Conservation (phyloP, 2,797 vertebrate species). For the Takifugu rubripes region DNA sequence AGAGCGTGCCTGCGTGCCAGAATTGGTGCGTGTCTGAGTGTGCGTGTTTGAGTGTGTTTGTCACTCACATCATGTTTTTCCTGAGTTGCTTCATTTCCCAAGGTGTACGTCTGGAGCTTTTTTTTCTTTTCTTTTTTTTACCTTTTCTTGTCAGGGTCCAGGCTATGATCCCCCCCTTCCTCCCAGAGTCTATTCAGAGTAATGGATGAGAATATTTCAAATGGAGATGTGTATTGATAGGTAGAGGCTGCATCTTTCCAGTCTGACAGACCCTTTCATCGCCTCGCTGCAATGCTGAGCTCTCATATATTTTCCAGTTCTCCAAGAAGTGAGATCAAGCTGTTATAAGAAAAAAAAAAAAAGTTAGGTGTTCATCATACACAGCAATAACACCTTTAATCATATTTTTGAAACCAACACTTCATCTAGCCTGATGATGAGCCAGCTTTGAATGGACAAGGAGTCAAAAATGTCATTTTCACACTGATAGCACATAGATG, state of each 20-base stretch:
- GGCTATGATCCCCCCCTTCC: slow-evolving; percentile 34
- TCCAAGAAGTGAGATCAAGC: too few relatives aligned
- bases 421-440: too few relatives aligned
- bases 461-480: too few relatives aligned
- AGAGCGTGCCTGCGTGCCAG: slow-evolving; percentile 44
- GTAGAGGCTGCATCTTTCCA: slow-evolving; percentile 19
- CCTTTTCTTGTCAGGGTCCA: slow-evolving; percentile 20
- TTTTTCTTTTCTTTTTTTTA: neutral
- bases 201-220: slow-evolving; percentile 33
- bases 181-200: slow-evolving; percentile 39
- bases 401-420: too few relatives aligned
- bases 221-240: slow-evolving; percentile 16
- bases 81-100: slow-evolving; percentile 70
- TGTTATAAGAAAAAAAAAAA: too few relatives aligned
- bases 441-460: too few relatives aligned
- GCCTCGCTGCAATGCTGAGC: slow-evolving; percentile 1
- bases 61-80: slow-evolving; percentile 53
- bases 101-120: slow-evolving; percentile 45
- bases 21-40: slow-evolving; percentile 35
- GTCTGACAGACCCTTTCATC: slow-evolving; percentile 25
- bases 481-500: too few relatives aligned
- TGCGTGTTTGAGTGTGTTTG: slow-evolving; percentile 35
- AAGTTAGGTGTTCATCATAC: too few relatives aligned
- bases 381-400: too few relatives aligned
- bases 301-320: too few relatives aligned